Base-by-base conservation (phyloP, 2,888 invertebrate genomes). In the Drosophila aldrichi region DNA sequence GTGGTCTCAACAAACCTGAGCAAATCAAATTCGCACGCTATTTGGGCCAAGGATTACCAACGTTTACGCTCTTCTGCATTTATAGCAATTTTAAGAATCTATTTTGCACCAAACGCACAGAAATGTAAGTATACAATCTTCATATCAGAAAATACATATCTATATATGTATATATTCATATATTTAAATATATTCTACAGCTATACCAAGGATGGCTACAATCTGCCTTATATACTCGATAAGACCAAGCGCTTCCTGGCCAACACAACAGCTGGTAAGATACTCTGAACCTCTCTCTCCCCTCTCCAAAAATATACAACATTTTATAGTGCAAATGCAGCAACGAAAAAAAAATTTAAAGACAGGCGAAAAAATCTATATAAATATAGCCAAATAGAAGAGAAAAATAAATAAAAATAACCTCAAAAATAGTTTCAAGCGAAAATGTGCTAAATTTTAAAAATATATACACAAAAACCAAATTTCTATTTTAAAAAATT, bases 41-140 rank as follows among this genome's bases (percentile, higher is more conserved):
- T 89, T 89, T 92, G 82, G 92, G 92, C 61, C 93, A 91, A 82
- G 93, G 93, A 57, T 83, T 92, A 79, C 93, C 92, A 73, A 92
- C 92, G 74, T 92, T 92, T 80, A 92, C 92, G 69, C 88, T 93
- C 68, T 93, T 93, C 79, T 93, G 92, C 92, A 93, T 93, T 92
- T 93, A 93, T 88, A 93, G 93, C 90, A 93, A 93, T 84, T 93
- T 92, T 88, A 93, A 93, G 83, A 93, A 93, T 90, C 88, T 93
- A 54, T 93, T 93, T 79, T 93, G 92, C 91, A 92, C 93, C 77
- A 93, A 93, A 91, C 92, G 92, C 82, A 93, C 93, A 66, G 92
- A 93, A 90, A 92, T 91, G 92, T 93, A 91, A 83, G 92, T 88
- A 2, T 0, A 8, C 12, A 32, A 34, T 6, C 20, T 1, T 14